phyloP scores from a whole-genome alignment of 2,888 invertebrate genomes.

The Noctua fimbriata region DNA sequence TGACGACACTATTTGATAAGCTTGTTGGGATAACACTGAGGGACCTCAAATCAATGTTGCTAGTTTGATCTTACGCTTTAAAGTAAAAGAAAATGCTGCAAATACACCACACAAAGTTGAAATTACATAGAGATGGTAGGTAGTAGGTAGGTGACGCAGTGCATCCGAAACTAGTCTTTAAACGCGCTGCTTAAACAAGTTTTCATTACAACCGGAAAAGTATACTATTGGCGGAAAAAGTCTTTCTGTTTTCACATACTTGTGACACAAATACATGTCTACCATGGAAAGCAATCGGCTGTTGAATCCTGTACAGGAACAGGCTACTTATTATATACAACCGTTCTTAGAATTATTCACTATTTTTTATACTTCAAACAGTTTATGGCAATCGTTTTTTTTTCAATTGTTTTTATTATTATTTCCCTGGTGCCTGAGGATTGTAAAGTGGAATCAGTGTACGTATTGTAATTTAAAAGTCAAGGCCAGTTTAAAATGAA shows the following conservation, averaged over 20 bases:
- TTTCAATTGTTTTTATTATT: background rate
- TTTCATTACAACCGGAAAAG: background rate
- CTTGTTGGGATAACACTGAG: background rate
- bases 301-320: too few relatives aligned
- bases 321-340: too few relatives aligned
- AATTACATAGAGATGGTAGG: background rate
- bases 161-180: background rate
- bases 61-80: background rate
- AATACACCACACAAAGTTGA: background rate
- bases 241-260: too few relatives aligned
- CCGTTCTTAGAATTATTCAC: background rate
- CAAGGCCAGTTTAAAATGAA: conserved; percentile 37
- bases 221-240: background rate
- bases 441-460: conserved; percentile 11
- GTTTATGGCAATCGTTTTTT: too few relatives aligned
- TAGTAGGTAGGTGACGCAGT: background rate
- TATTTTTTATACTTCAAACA: background rate
- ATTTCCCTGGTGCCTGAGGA: background rate
- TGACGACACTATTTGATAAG: background rate
- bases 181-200: background rate
- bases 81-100: background rate
- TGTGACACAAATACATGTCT: too few relatives aligned
- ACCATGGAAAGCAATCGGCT: background rate
- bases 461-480: conserved; percentile 15
- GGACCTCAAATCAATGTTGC: background rate